Evolutionary conservation across 2,113 vertebrate species (phyloP), one percentile per base, ranked within the genome.

Genomic region (Neodontobutis hainanensis): DNA sequence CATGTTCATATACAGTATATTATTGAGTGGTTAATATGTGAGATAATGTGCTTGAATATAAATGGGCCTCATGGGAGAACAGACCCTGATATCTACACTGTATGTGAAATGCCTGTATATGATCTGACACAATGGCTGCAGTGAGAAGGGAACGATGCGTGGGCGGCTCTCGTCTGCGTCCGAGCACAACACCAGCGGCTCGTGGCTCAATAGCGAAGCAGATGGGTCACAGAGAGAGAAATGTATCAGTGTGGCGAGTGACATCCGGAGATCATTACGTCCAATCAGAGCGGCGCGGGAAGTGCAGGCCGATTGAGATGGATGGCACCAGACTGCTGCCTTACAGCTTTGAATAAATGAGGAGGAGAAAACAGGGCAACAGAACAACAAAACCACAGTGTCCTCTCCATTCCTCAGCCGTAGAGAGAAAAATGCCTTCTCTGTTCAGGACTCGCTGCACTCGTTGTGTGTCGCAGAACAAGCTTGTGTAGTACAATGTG

Each of bases 181-280:
- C 71, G 71, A 35, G 11, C 19, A 67, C 87, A 73, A 80, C 74
- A n/a, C 70, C 65, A 68, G 78, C 79, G 59, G 72, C 74, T 81
- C 59, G 12, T 77, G 74, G 77, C 79, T 72, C 82, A 70, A 75
- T 11, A 53, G 61, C 14, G 75, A 73, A 70, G 80, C 80, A 85
- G 88, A 84, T 83, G 89, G 88, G 85, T 86, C 81, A 83, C 69
- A 68, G 65, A 51, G 70, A 83, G 70, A 83, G 80, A 81, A 81
- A 84, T 77, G 60, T 81, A 81, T 87, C 84, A 76, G 81, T 64
- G 78, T 73, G 80, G 27, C 65, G 77, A 80, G 80, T 76, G 80
- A 88, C 83, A 87, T 81, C 80, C 84, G 80, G 83, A 84, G 87
- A 88, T 91, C 88, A 88, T 90, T 91, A 91, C 85, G 36, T 75